Percentiles rank a stretch among this genome's conserved stretches.
These are phyloP conservation scores for Odobenus rosmarus DNA, from an alignment of 2,113 vertebrate species.

Conservation along the genomic window DNA sequence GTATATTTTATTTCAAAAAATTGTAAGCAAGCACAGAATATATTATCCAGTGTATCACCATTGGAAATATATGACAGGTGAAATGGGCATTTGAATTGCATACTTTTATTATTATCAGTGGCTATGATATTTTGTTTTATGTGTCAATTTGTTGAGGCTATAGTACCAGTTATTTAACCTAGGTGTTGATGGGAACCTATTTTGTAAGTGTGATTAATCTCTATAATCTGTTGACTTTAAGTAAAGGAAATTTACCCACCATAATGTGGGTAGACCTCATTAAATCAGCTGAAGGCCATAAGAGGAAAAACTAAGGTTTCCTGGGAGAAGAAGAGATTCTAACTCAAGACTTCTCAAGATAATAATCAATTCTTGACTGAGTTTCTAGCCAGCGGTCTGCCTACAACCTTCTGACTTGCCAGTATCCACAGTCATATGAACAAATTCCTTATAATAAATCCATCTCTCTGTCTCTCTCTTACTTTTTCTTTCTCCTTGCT, in stretches of 20 bases:
- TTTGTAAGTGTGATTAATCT: neutral
- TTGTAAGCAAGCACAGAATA: neutral
- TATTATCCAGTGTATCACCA: neutral
- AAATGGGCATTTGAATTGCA: neutral
- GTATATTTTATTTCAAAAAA: neutral
- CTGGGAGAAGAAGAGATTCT: neutral
- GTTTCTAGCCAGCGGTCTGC: neutral
- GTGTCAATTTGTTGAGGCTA: neutral
- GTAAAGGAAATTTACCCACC: neutral
- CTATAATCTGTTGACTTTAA: neutral
- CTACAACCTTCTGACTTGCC: neutral
- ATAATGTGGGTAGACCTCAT: neutral
- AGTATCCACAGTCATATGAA: neutral
- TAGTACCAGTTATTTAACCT: neutral
- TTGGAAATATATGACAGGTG: neutral
- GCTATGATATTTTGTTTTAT: neutral
- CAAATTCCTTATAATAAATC: neutral
- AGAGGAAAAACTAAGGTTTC: neutral
- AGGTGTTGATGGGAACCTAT: neutral
- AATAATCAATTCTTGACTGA: neutral
- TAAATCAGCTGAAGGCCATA: neutral
- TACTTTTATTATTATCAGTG: neutral
- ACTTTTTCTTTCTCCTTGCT: neutral
- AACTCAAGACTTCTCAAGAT: neutral
- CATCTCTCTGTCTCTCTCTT: neutral